Evolutionary conservation across 2,113 vertebrate genomes (phyloP).

Genomic region (Prietella phreatophila): DNA sequence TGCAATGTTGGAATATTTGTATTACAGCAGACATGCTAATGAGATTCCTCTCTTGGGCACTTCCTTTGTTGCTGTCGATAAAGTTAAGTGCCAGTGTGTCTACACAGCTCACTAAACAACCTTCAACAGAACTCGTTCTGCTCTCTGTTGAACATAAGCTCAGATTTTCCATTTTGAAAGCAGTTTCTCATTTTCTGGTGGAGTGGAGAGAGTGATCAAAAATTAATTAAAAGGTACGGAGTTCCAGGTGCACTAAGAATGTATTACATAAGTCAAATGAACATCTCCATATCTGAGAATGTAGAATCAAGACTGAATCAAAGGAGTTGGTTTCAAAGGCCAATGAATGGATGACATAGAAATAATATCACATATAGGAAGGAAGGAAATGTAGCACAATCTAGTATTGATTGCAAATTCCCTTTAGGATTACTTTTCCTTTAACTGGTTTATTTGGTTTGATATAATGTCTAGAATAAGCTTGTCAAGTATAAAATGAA

Average conservation of each 20-base stretch:
- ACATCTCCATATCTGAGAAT: neutral
- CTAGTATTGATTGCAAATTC: neutral
- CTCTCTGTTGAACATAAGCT: conserved; percentile 7
- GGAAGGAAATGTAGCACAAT: neutral
- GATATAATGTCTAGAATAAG: neutral
- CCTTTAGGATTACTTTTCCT: neutral
- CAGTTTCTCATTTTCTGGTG: neutral
- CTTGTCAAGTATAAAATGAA: neutral
- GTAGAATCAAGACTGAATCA: neutral
- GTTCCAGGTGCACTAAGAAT: conserved; percentile 1
- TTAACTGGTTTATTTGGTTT: neutral
- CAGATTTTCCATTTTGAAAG: conserved; percentile 5
- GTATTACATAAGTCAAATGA: conserved; percentile 16
- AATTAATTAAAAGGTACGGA: neutral
- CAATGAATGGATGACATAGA: neutral
- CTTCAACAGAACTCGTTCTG: conserved; percentile 8
- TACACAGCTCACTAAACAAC: conserved; percentile 34
- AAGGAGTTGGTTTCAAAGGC: conserved; percentile 43
- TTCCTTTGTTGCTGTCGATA: conserved; percentile 14
- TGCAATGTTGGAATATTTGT: conserved; percentile 10
- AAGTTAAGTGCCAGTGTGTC: conserved; percentile 20
- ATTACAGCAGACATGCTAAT: conserved; percentile 35
- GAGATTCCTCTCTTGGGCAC: conserved; percentile 32
- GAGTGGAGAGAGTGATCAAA: conserved; percentile 9
- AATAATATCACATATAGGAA: conserved; percentile 8